A percentile compares a stretch with the other conserved stretches of the same genome.
Evolutionary conservation across 2,113 vertebrate species (phyloP).

Genomic region (Onychorhynchus coronatus): DNA sequence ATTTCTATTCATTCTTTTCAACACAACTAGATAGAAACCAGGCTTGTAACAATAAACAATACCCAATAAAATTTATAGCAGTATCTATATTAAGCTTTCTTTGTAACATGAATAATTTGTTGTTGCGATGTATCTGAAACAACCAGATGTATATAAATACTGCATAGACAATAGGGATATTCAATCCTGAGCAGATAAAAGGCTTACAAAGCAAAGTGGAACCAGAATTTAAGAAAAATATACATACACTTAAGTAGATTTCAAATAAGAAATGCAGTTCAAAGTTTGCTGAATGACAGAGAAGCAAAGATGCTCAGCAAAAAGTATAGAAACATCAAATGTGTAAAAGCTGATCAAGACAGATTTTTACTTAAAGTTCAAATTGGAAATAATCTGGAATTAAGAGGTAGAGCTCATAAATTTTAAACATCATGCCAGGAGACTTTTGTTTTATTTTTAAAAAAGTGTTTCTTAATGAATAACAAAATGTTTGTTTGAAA

Average conservation of each 20-base stretch:
- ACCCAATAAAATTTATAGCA: neutral
- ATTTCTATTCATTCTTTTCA: slow-evolving; percentile 17
- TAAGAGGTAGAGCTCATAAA: neutral
- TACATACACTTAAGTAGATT: neutral
- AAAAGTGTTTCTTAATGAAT: neutral
- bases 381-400: neutral
- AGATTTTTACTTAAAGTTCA: neutral
- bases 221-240: neutral
- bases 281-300: neutral
- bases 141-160: neutral
- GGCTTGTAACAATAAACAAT: neutral
- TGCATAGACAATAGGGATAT: neutral
- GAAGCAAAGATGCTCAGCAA: neutral
- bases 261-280: neutral
- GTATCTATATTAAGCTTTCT: neutral
- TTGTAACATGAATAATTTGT: neutral
- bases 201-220: neutral
- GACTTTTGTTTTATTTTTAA: neutral
- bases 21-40: neutral
- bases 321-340: neutral
- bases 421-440: neutral
- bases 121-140: slow-evolving; percentile 1
- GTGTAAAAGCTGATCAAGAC: neutral
- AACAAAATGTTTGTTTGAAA: neutral
- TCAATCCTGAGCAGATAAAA: neutral